phyloP scores from a whole-genome alignment of 1,140 invertebrate species.

The Eupristina koningsbergeri region DNA sequence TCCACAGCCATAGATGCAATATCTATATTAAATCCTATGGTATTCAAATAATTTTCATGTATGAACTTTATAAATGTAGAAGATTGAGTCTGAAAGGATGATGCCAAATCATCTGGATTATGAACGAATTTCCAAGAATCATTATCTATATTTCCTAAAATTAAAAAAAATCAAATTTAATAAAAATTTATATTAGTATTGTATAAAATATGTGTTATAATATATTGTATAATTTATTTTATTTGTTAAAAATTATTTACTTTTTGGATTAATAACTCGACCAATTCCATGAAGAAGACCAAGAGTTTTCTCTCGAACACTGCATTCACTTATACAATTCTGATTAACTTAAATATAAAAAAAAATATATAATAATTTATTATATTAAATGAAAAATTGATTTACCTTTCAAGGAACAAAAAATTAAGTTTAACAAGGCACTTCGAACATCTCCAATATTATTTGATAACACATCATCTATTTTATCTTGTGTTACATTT shows the following conservation, averaged over 20 bases:
- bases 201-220: constrained; percentile 7
- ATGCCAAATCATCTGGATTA: constrained; percentile 77
- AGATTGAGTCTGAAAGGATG: constrained; percentile 78
- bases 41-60: constrained; percentile 83
- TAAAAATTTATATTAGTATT: background rate
- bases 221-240: no score
- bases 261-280: constrained; percentile 84
- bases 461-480: constrained; percentile 80
- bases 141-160: constrained; percentile 56
- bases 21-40: constrained; percentile 77
- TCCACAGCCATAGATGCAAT: constrained; percentile 76
- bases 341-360: constrained; percentile 49
- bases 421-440: constrained; percentile 81
- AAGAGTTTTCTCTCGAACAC: constrained; percentile 78
- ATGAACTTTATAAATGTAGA: constrained; percentile 79
- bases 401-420: constrained; percentile 79
- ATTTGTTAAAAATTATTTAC: constrained; percentile 65
- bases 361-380: constrained; percentile 1
- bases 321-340: constrained; percentile 60
- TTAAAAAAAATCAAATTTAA: constrained; percentile 8
- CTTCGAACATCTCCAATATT: constrained; percentile 81
- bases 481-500: constrained; percentile 72
- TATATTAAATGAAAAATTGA: constrained; percentile 19
- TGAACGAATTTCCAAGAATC: constrained; percentile 73
- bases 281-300: constrained; percentile 83